phyloP scores from a whole-genome alignment of 2,888 invertebrate genomes.

The Lapara coniferarum region DNA sequence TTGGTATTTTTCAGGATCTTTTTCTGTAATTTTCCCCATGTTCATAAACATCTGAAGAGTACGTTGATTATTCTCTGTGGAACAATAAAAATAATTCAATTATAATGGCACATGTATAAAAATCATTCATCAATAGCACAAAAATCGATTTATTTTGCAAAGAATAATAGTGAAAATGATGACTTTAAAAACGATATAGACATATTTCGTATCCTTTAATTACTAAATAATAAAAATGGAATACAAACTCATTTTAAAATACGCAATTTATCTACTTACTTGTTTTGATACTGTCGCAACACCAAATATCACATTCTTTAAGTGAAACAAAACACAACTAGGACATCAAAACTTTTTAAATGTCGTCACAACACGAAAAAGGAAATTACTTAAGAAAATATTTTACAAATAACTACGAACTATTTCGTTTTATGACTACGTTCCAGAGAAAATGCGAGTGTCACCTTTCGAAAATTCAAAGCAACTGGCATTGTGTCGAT shows the following conservation, averaged over 20 bases:
- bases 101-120: slow-evolving; percentile 7
- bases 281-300: slow-evolving; percentile 3
- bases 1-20: background rate
- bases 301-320: slow-evolving; percentile 2
- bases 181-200: slow-evolving; percentile 1
- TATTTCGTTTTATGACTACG: too few relatives aligned
- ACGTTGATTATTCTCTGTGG: background rate
- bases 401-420: too few relatives aligned
- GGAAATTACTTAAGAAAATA: too few relatives aligned
- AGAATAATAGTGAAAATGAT: slow-evolving; percentile 1
- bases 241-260: background rate
- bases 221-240: background rate
- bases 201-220: background rate
- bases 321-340: slow-evolving; percentile 28
- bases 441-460: background rate
- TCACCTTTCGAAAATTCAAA: slow-evolving; percentile 1
- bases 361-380: too few relatives aligned
- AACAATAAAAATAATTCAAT: background rate
- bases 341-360: background rate
- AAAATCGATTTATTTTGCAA: slow-evolving; percentile 4
- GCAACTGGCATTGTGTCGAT: slow-evolving; percentile 3
- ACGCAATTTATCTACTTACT: background rate
- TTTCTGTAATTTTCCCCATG: background rate
- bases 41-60: slow-evolving; percentile 9
- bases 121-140: background rate